Base-by-base conservation (phyloP, 2,113 vertebrate genomes). In the Gasterosteus nipponicus region DNA sequence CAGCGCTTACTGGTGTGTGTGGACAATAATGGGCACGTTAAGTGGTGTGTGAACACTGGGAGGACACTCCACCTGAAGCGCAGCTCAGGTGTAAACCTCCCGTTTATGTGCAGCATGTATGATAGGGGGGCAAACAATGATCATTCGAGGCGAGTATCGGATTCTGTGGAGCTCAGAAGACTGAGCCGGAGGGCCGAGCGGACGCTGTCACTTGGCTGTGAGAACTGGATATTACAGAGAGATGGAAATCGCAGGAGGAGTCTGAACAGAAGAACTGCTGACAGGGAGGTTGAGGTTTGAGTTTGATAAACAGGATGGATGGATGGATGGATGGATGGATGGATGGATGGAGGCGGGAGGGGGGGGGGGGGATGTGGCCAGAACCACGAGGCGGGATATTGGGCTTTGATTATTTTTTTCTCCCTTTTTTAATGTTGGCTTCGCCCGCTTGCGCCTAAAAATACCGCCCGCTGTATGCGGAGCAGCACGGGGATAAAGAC, bases 21-120 rank as follows among this genome's bases (percentile, higher is more conserved):
- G 71, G 78, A 73, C 65, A 78, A 67, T 75, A 84, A 82, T 79
- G 73, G 69, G 70, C 56, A 69, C 79, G 87, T 26, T 81, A 86
- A 89, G 83, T 11, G 1, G 19, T 64, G 74, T 68, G 66, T 69
- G 83, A 84, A 71, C 72, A 74, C 19, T 6, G 51, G 33, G 57
- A 53, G 77, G 66, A 73, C 78, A 76, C 69, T 58, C 39, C 73
- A 81, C 64, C 63, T 49, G 79, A 10, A 80, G 53, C 19, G 0
- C 54, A 72, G 83, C 77, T 87, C 75, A 87, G 73, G 79, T 84
- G 62, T 91, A 85, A 89, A 76, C 76, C 51, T 84, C 51, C 33
- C 69, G 42, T 85, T 85, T 83, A 80, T 82, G 70, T 81, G 81
- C 15, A 10, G 41, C 60, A 82, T 82, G 64, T 33, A 33, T 16